A percentile compares a stretch with the other conserved stretches of the same genome.
phyloP scores from a whole-genome alignment of 2,113 vertebrate genomes.

The Halichoerus grypus region DNA sequence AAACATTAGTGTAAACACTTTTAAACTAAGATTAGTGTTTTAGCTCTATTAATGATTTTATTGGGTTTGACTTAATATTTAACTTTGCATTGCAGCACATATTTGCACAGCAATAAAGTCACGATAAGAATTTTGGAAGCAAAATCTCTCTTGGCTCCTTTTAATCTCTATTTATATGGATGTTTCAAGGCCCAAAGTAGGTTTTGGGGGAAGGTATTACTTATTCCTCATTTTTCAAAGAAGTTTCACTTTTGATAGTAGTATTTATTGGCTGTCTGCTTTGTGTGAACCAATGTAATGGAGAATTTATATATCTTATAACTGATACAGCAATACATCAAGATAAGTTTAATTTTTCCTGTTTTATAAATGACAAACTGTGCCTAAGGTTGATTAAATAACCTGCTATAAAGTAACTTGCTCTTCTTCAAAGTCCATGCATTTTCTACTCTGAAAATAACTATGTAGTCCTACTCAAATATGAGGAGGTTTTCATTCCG shows the following conservation, averaged over 20 bases:
- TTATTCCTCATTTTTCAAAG: neutral
- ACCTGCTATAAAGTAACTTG: neutral
- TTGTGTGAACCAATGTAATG: neutral
- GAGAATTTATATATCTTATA: neutral
- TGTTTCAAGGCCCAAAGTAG: neutral
- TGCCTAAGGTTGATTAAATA: neutral
- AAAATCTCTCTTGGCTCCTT: neutral
- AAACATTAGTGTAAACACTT: neutral
- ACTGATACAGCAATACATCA: neutral
- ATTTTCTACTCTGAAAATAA: neutral
- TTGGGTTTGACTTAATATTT: neutral
- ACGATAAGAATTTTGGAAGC: neutral
- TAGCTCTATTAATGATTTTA: neutral
- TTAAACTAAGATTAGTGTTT: neutral
- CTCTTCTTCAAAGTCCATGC: neutral
- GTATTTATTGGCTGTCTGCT: neutral
- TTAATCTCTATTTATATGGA: neutral
- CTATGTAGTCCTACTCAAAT: neutral
- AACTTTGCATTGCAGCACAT: neutral
- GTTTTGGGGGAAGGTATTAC: neutral
- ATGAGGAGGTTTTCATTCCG: neutral
- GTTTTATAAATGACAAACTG: neutral
- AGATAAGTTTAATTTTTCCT: neutral
- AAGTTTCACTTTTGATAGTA: neutral
- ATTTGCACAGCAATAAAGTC: neutral